Percentiles rank a stretch among this genome's conserved stretches.
phyloP scores from a whole-genome alignment of 2,113 vertebrate genomes.

The Dasypus novemcinctus region DNA sequence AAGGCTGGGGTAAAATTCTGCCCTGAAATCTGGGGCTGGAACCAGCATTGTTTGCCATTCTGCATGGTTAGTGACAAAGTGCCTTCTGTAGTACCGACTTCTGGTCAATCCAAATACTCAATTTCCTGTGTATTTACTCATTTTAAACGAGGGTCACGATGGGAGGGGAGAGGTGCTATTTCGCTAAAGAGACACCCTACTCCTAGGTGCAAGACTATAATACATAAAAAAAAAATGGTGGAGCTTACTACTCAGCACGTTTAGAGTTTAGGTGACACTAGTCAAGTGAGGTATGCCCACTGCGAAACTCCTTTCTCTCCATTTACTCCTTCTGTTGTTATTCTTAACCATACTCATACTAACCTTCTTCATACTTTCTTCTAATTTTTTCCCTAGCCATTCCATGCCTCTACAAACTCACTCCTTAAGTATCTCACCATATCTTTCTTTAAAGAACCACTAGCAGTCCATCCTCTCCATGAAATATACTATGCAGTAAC shows the following conservation, averaged over 20 bases:
- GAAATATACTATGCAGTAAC: not conserved
- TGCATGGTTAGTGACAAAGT: not conserved
- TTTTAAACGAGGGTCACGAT: not conserved
- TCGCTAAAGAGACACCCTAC: not conserved
- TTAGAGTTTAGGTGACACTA: not conserved
- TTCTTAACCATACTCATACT: not conserved
- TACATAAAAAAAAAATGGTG: not conserved
- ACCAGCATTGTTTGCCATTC: conserved; percentile 16
- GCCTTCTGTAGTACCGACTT: not conserved
- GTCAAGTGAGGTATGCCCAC: not conserved
- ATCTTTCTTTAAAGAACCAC: not conserved
- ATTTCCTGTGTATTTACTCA: conserved; percentile 24
- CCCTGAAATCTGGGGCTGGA: conserved; percentile 10
- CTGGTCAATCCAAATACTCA: not conserved
- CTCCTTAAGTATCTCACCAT: conserved; percentile 15
- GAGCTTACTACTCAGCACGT: not conserved
- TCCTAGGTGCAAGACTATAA: not conserved
- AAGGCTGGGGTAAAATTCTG: conserved; percentile 52
- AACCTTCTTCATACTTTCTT: not conserved
- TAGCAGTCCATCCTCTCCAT: not conserved
- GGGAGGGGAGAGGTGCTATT: not conserved
- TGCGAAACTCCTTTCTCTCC: not conserved
- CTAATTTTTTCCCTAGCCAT: not conserved
- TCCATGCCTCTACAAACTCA: not conserved
- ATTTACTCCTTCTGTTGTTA: not conserved